A percentile compares a stretch with the other conserved stretches of the same genome.
phyloP scores from a whole-genome alignment of 1,140 invertebrate genomes.

The Spodoptera frugiperda region DNA sequence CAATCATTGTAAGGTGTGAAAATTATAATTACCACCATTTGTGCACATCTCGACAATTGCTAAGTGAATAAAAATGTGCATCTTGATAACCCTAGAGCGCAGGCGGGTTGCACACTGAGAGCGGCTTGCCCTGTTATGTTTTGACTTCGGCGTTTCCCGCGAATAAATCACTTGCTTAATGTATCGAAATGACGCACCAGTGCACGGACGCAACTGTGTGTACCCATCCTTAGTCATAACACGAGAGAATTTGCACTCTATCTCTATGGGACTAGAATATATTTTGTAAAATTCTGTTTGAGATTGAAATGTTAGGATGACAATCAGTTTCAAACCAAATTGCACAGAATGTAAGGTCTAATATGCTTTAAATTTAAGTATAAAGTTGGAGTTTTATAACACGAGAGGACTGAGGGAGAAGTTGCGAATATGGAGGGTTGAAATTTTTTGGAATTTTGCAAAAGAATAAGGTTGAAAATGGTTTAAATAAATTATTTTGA shows the following conservation, averaged over 20 bases:
- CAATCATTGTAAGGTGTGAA: constrained; percentile 17
- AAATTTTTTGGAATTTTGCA: constrained; percentile 5
- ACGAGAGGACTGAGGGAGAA: constrained; percentile 27
- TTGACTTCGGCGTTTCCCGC: constrained; percentile 79
- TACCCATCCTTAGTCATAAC: background rate
- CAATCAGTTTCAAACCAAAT: background rate
- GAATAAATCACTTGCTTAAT: constrained; percentile 84
- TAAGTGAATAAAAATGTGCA: constrained; percentile 27
- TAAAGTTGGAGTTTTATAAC: constrained; percentile 60
- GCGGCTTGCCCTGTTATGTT: constrained; percentile 69
- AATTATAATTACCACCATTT: constrained; percentile 24
- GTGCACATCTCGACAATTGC: constrained; percentile 16
- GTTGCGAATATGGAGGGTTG: constrained; percentile 42
- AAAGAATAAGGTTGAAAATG: constrained; percentile 60
- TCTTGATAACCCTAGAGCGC: constrained; percentile 60
- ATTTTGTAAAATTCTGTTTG: constrained; percentile 43
- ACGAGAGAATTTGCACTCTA: constrained; percentile 35
- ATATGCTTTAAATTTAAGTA: constrained; percentile 2
- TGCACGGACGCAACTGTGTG: constrained; percentile 57
- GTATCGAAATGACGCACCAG: constrained; percentile 79
- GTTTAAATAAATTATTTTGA: constrained; percentile 2
- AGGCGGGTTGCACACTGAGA: constrained; percentile 43
- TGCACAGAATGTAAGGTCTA: background rate
- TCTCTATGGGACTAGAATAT: background rate
- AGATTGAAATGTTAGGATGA: background rate